Evolutionary conservation across 2,113 vertebrate genomes (phyloP).

Genomic region (Prunella fulvescens): DNA sequence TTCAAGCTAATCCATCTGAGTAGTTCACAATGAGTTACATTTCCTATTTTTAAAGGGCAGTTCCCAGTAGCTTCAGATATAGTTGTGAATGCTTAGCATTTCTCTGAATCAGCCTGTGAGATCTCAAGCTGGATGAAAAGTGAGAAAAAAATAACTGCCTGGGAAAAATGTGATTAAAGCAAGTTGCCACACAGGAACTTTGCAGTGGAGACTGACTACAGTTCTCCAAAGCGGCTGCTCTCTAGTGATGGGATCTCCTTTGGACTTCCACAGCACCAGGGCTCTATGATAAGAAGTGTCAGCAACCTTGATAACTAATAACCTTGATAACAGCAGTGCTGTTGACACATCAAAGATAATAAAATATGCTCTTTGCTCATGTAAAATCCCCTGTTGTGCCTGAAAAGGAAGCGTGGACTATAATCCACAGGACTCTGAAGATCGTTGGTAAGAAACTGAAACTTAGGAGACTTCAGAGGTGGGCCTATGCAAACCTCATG

Average conservation of each 20-base stretch:
- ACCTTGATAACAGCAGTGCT: neutral
- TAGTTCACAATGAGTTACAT: neutral
- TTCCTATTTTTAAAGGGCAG: neutral
- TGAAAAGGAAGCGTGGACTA: neutral
- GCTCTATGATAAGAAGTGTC: conserved; percentile 12
- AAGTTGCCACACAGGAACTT: neutral
- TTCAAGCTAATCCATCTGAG: neutral
- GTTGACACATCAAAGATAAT: neutral
- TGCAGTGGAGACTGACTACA: neutral
- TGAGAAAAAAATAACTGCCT: neutral
- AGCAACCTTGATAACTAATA: neutral
- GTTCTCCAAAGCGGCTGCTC: neutral
- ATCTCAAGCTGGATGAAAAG: neutral
- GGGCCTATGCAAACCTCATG: neutral
- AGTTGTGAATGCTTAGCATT: neutral
- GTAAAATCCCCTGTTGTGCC: neutral
- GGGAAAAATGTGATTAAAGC: neutral
- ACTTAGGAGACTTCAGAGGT: neutral
- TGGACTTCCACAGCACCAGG: neutral
- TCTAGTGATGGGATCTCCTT: neutral
- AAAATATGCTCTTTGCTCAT: neutral
- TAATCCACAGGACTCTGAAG: neutral
- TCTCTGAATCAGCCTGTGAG: neutral
- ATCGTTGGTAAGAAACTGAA: neutral
- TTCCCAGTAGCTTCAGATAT: conserved; percentile 7